Base-by-base conservation (phyloP, 2,888 invertebrate genomes). In the Chloroclysta siterata region DNA sequence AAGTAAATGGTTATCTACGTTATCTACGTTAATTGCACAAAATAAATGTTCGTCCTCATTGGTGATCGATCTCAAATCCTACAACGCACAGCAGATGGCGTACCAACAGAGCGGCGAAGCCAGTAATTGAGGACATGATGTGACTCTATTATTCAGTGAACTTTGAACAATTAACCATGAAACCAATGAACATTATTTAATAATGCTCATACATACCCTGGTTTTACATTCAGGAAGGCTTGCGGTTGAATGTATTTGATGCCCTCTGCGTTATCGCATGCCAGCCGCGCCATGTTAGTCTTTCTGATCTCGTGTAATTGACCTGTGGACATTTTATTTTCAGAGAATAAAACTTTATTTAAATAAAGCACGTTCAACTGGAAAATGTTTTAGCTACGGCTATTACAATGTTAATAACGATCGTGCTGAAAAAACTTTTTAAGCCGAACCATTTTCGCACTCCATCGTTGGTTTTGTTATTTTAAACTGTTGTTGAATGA, bases 241-340 rank as follows among this genome's bases (percentile, higher is more conserved):
- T 78, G 79, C 5, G 85, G 86, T 63, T 89, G 89, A 61, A 90
- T 83, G 68, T 76, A 82, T 69, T 85, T 83, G 66, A 90, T 82
- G n/a, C 82, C 88, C 13, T 85, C 85, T 2, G 83, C 87, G 69
- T 90, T 90, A 75, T 89, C 84, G 44, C 88, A 88, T 2, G 82
- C 83, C 2, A 90, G 65, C 7, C 85, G 80, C n/a, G 89, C 88
- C 76, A 89, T 85, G 68, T 79, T 89, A 11, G 85, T 82, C 74
- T 82, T 84, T 69, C 87, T 81, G 56, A 89, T 82, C 72, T 88
- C 88, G 15, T 81, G 75, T 68, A 88, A 73, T 78, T 88, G 88
- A 70, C 66, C 88, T 88, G 80, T 57, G 69, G 66, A 58, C 55
- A n/a, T 67, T 70, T 66, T 65, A 58, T 66, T 66, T 67, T 54